Base-by-base conservation (phyloP, 2,113 vertebrate species). In the Pteronura brasiliensis region DNA sequence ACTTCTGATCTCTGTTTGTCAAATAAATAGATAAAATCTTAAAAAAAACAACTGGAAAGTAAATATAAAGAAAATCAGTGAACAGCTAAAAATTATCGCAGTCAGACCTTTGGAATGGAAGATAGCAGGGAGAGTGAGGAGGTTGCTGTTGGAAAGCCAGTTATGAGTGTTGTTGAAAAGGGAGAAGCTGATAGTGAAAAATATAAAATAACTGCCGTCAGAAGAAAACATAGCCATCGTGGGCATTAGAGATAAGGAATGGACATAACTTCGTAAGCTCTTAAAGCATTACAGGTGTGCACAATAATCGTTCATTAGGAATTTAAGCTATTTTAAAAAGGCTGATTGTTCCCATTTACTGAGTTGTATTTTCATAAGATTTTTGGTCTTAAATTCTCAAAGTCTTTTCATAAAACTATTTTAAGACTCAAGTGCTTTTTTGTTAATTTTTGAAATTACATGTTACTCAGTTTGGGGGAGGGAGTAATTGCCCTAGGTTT, bases 21-120 rank as follows among this genome's bases (percentile, higher is more conserved):
- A n/a, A n/a, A n/a, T n/a, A n/a, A n/a, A n/a, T n/a, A n/a, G n/a
- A n/a, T n/a, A n/a, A n/a, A n/a, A n/a, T n/a, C n/a, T n/a, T n/a
- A n/a, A n/a, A n/a, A 92, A 52, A 77, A 93, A 59, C 77, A 90
- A 8, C 76, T 95, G 69, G 65, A 82, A 96, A 96, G 55, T 83
- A 85, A 85, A 71, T 59, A 74, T 59, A 23, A 42, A 88, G 79
- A 77, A 93, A 81, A 82, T 88, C 29, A 61, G 11, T 34, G 55
- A 86, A 31, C 65, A 93, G n/a, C 86, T 67, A 72, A 90, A 77
- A 80, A 21, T 95, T 71, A 83, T 55, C 39, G 31, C 6, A 59
- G 8, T 83, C 36, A 80, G 39, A 44, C 34, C 61, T 80, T 84
- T 95, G 69, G 55, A 21, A 52, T 93, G 81, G 21, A 42, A 86